Evolutionary conservation across 2,888 invertebrate genomes (phyloP).

Genomic region (Trichogramma evanescens): DNA sequence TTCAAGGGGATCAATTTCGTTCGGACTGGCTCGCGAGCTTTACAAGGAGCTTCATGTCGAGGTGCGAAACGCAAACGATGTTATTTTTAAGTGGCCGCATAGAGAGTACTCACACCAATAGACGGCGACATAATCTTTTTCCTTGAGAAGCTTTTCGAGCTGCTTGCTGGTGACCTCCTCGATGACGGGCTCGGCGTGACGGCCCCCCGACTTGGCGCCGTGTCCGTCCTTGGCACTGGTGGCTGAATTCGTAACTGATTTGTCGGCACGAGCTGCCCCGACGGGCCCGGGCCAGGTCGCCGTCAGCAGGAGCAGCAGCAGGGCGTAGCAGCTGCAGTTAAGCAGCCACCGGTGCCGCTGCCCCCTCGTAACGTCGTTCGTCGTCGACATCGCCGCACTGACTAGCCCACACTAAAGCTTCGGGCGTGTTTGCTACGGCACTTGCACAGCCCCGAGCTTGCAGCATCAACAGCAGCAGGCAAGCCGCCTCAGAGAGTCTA

Average conservation of each 20-base stretch:
- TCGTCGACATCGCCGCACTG: slow-evolving; percentile 49
- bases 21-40: no score
- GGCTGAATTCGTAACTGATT: not conserved
- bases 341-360: slow-evolving; percentile 32
- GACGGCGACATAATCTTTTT: slow-evolving; percentile 90
- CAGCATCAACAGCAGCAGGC: no score
- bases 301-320: slow-evolving; percentile 22
- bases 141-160: slow-evolving; percentile 79
- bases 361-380: slow-evolving; percentile 46
- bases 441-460: not conserved
- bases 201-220: slow-evolving; percentile 35
- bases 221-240: not conserved
- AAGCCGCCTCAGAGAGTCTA: no score
- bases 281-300: slow-evolving; percentile 2
- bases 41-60: no score
- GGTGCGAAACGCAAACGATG: no score
- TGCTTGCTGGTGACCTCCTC: slow-evolving; percentile 91
- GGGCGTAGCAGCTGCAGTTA: slow-evolving; percentile 25
- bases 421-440: not conserved
- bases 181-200: slow-evolving; percentile 64
- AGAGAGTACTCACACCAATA: slow-evolving; percentile 83
- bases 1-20: no score
- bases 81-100: no score
- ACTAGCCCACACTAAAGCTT: slow-evolving; percentile 29
- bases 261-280: not conserved